Base-by-base conservation (phyloP, 2,888 invertebrate genomes). In the Xestia rhomboidea region DNA sequence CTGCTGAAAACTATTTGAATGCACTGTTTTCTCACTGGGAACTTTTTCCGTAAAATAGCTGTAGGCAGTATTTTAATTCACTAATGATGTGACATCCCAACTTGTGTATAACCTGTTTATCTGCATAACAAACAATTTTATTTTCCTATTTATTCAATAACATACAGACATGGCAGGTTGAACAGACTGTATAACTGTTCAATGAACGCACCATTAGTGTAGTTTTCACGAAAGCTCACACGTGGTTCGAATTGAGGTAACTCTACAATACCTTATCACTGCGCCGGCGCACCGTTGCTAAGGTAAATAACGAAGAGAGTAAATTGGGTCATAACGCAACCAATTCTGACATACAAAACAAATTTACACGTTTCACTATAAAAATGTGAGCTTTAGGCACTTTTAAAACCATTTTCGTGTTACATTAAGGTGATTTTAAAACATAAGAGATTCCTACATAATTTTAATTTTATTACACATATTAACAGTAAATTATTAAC, bases 221-320 rank as follows among this genome's bases (percentile, higher is more conserved):
- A 57, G 2, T 84, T 80, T 84, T 66, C 73, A 80, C 24, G 46
- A 77, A 84, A 89, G 81, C 81, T 82, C 77, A 77, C 78, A 76
- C 74, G 74, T 81, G 80, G 41, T 67, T 68, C 72, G 67, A 85
- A 83, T 87, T 72, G 83, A 79, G 71, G 69, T 73, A 85, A 73
- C 70, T 84, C 83, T 57, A 83, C 77, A 78, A 76, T 77, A 79
- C 73, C 83, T 89, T 90, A 90, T 90, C 90, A 87, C 81, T 83
- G 82, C 84, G 86, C 84, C 85, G 83, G 86, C 90, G 88, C 86
- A 30, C 21, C 69, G 73, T 89, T 82, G 84, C 82, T 88, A 86
- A 89, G 87, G 90, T 91, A 91, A 91, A 92, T 91, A 92, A 88
- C 78, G 72, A 73, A 85, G 66, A 82, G 69, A 84, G 78, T 84